Percentiles rank a stretch among this genome's conserved stretches.
Conservation (phyloP, 2,113 vertebrate species). For the Podocnemis expansa region DNA sequence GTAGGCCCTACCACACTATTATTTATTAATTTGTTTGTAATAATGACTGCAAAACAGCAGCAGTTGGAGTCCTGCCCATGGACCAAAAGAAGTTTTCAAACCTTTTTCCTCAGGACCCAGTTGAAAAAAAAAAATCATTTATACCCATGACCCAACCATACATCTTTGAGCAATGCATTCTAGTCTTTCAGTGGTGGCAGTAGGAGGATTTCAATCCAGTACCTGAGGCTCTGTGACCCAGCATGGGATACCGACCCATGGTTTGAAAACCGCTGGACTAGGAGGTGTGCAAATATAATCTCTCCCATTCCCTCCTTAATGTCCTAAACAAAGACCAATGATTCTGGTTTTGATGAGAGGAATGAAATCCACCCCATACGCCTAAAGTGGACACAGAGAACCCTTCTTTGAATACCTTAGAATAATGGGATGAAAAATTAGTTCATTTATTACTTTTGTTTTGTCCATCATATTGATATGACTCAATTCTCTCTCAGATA, state of each 20-base stretch:
- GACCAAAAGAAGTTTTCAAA: no score
- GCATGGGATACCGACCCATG: no score
- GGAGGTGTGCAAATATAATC: not conserved
- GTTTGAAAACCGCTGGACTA: no score
- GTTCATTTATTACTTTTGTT: not conserved
- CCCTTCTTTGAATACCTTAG: not conserved
- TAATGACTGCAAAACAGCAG: not conserved
- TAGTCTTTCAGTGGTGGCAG: no score
- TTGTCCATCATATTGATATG: not conserved
- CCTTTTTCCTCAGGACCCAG: no score
- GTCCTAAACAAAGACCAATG: not conserved
- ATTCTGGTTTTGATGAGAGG: not conserved
- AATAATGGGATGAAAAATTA: not conserved
- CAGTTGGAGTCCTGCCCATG: fast-evolving
- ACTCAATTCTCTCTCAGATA: not conserved
- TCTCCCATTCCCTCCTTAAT: not conserved
- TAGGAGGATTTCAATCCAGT: no score
- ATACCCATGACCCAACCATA: no score
- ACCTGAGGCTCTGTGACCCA: no score
- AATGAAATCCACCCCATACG: not conserved
- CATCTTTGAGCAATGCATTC: no score
- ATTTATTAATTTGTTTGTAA: not conserved
- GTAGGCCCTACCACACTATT: not conserved
- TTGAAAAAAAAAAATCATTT: no score
- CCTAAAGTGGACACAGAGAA: not conserved